Percentiles rank a stretch among this genome's conserved stretches.
Conservation (phyloP, 2,797 vertebrate genomes). For the Danio tinwini region DNA sequence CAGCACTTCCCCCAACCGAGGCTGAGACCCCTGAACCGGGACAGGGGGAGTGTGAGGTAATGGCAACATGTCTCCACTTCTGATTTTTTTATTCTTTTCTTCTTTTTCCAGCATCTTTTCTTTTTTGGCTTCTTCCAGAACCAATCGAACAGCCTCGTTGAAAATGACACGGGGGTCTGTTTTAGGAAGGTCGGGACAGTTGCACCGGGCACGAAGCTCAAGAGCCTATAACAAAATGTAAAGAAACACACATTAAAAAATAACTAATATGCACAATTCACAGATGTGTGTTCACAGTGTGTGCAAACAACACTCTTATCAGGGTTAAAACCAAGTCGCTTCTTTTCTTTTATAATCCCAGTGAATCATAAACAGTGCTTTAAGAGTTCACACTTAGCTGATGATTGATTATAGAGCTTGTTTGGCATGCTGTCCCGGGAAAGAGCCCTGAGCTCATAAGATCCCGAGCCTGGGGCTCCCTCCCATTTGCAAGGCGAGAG, state of each 20-base stretch:
- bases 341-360: too few species aligned
- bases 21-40: neutral
- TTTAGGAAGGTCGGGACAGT: slow-evolving; percentile 85
- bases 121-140: slow-evolving; percentile 72
- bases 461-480: too few species aligned
- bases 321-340: too few species aligned
- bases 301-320: too few species aligned
- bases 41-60: slow-evolving; percentile 9
- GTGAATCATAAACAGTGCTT: too few species aligned
- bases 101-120: slow-evolving; percentile 37
- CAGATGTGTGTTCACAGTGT: too few species aligned
- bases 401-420: too few species aligned
- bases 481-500: too few species aligned
- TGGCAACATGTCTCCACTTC: slow-evolving; percentile 20
- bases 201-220: slow-evolving; percentile 86
- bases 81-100: neutral
- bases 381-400: too few species aligned
- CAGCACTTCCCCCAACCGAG: slow-evolving; percentile 36
- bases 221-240: slow-evolving; percentile 81
- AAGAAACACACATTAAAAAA: slow-evolving; percentile 27
- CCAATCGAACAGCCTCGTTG: slow-evolving; percentile 74
- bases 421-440: too few species aligned
- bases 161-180: slow-evolving; percentile 87
- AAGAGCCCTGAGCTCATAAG: too few species aligned
- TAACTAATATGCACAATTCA: too few species aligned